Evolutionary conservation across 92 coral and sea anemone species (phyloP).

Genomic region (Nematostella vectensis): DNA sequence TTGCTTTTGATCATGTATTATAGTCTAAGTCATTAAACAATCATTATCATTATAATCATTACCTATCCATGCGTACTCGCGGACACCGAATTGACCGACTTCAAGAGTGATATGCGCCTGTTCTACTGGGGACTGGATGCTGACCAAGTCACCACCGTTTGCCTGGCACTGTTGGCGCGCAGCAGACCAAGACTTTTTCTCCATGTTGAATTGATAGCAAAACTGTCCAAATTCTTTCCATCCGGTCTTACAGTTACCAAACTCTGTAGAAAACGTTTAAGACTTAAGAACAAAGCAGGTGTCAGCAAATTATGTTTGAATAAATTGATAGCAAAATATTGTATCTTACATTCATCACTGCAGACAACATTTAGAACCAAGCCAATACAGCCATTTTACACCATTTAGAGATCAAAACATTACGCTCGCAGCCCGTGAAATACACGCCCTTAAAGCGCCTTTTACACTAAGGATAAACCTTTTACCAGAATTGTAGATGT

Average conservation of each 20-base stretch:
- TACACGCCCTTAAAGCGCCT: no score
- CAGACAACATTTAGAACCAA: no score
- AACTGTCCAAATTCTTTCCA: constrained; percentile 92
- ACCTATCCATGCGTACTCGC: constrained; percentile 73
- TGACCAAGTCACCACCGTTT: constrained; percentile 63
- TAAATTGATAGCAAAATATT: no score
- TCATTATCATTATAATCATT: no score
- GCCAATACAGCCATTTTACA: no score
- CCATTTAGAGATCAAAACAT: no score
- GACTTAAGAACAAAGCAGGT: background rate
- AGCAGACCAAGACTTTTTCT: constrained; percentile 30
- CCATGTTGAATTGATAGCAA: constrained; percentile 77
- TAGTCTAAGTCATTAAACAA: no score
- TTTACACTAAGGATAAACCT: no score
- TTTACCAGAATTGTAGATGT: constrained; percentile 82
- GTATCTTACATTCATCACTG: no score
- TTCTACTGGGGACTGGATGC: constrained; percentile 82
- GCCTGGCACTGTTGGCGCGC: constrained; percentile 63
- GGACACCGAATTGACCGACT: constrained; percentile 42
- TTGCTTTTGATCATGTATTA: no score
- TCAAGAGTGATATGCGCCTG: constrained; percentile 72
- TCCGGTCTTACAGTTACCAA: constrained; percentile 73
- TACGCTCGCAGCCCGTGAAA: no score
- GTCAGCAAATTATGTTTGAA: no score
- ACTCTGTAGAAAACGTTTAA: constrained; percentile 42